Evolutionary conservation across 2,797 vertebrate species (phyloP), one percentile per base, ranked within the genome.

Genomic region (Muscicapa comitata): DNA sequence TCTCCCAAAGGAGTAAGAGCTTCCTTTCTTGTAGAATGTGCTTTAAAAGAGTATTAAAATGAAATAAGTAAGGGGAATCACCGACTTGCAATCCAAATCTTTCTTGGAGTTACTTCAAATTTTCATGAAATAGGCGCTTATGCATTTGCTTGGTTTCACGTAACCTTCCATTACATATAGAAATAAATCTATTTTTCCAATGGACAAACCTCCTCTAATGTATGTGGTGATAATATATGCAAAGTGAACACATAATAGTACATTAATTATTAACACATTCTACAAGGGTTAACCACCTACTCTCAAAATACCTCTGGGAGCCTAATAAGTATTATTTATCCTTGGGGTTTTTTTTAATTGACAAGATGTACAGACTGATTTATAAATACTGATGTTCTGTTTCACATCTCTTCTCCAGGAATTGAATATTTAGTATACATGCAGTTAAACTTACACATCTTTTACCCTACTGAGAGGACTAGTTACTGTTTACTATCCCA

Each of bases 41-140:
- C 77, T 94, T 93, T 92, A 89, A 86, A 94, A 78, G 68, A 58
- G 40, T 37, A 84, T 86, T 88, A 88, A 94, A 94, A 77, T 77
- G 19, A 86, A 94, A 35, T 80, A 58, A 73, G 33, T 57, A 40
- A 37, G 17, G 21, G 17, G 17, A 51, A 79, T 86, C 54, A 68
- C 47, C 65, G 54, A 72, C 18, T 71, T 83, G n/a, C 31, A 70
- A 10, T 63, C 45, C 57, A 73, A 8, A 31, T 75, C 63, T 71
- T 82, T 87, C 45, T 38, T 63, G 40, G 23, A 83, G 33, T 70
- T 94, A 62, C 61, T 93, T 73, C 43, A 55, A 21, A 76, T 85
- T 89, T 48, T 86, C 16, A 21, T 70, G 13, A 82, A 89, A 55
- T 53, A 61, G 21, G 25, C 73, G 25, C 55, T 76, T 51, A 66